These are phyloP conservation scores for Drosophila histrio DNA, from an alignment of 2,888 invertebrate genomes.

Conservation along the genomic window DNA sequence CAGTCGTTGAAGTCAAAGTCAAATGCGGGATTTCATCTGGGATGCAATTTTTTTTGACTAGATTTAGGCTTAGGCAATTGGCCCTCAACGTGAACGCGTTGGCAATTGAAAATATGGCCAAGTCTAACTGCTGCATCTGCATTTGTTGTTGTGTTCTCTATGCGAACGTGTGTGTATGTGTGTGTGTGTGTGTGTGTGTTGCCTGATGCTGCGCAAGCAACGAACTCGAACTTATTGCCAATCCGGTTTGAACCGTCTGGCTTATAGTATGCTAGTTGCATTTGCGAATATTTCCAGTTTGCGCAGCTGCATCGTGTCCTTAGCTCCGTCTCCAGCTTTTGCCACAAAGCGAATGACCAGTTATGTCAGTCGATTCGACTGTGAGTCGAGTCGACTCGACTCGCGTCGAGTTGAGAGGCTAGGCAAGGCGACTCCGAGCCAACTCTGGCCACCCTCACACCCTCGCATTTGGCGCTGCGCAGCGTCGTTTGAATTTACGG, in stretches of 20 bases:
- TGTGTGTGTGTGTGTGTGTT: constrained; percentile 24
- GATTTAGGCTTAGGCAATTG: constrained; percentile 26
- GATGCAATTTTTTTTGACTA: constrained; percentile 18
- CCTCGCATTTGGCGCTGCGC: constrained; percentile 61
- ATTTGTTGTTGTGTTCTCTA: constrained; percentile 38
- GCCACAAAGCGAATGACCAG: constrained; percentile 74
- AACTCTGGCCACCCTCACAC: constrained; percentile 71
- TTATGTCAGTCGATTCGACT: constrained; percentile 70
- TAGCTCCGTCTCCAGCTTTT: constrained; percentile 43
- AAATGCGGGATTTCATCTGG: constrained; percentile 23
- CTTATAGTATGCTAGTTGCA: constrained; percentile 56
- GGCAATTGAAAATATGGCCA: constrained; percentile 51
- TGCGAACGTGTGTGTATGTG: not conserved
- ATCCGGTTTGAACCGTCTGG: constrained; percentile 73
- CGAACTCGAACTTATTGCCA: constrained; percentile 71
- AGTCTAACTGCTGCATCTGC: constrained; percentile 42
- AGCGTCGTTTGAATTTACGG: constrained; percentile 65
- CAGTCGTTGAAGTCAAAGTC: constrained; percentile 25
- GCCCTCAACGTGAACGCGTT: constrained; percentile 42
- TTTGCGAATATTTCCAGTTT: constrained; percentile 73
- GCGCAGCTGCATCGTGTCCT: constrained; percentile 73
- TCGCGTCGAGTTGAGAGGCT: constrained; percentile 53
- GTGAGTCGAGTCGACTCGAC: constrained; percentile 55
- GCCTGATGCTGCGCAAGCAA: constrained; percentile 60
- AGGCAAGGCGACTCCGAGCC: constrained; percentile 34